These are phyloP conservation scores for Hemicentrotus pulcherrimus DNA, from an alignment of 35 echinoderm and acorn worm species.

Conservation along the genomic window DNA sequence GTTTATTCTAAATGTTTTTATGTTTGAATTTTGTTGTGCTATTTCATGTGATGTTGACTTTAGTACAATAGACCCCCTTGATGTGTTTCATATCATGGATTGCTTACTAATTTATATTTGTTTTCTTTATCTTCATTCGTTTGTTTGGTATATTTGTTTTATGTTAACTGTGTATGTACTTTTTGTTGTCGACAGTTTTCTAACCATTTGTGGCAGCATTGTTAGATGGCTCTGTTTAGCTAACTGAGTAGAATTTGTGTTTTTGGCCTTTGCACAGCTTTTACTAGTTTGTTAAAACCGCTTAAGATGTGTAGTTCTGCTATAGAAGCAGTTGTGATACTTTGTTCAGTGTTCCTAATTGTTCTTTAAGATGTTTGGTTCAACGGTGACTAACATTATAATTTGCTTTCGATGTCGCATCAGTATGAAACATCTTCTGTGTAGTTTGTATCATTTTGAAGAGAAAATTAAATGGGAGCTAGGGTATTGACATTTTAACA, in stretches of 20 bases:
- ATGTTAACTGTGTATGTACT: not conserved
- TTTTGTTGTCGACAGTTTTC: slow-evolving; percentile 9
- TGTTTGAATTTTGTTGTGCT: too few relatives aligned
- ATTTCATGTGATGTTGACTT: too few relatives aligned
- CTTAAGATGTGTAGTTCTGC: slow-evolving; percentile 11
- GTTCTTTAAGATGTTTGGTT: not conserved
- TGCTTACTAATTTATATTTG: not conserved
- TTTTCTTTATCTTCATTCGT: not conserved
- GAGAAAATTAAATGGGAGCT: not conserved
- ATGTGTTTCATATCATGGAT: not conserved
- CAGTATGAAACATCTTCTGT: not conserved
- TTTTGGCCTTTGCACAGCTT: slow-evolving; percentile 35
- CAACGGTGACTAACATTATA: not conserved
- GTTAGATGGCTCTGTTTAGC: slow-evolving; percentile 18
- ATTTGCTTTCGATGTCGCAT: not conserved
- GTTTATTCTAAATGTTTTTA: too few relatives aligned
- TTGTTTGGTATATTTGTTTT: not conserved
- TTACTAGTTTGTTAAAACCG: not conserved
- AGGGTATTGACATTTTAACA: too few relatives aligned
- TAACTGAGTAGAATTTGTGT: not conserved
- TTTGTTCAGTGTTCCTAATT: not conserved
- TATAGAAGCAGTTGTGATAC: slow-evolving; percentile 15
- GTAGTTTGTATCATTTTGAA: not conserved
- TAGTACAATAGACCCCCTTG: not conserved
- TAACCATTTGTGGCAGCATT: slow-evolving; percentile 1